Base-by-base conservation (phyloP, 1,140 invertebrate genomes). In the Spodoptera frugiperda region DNA sequence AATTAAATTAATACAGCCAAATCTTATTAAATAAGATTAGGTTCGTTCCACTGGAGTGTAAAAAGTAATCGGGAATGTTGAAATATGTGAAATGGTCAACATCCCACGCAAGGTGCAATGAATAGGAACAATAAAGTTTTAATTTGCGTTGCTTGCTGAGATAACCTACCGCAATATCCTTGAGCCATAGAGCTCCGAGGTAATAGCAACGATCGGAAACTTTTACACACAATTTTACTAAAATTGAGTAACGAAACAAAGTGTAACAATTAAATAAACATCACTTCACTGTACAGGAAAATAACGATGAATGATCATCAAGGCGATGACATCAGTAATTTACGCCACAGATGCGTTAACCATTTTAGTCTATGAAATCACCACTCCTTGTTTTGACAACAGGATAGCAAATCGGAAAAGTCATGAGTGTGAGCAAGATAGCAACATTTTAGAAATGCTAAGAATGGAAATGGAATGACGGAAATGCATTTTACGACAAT, bases 101-200 rank as follows among this genome's bases (percentile, higher is more conserved):
- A 90, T 89, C 92, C 91, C 89, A 93, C 91, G 89, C 92, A 92
- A 84, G 81, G 85, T 87, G 81, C 82, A 84, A 86, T 63, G 82
- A 86, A 75, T 79, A 79, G 21, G 73, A 71, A 74, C 68, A 77
- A 71, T 79, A 82, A 86, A 80, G 79, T 63, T 82, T 80, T 77
- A 76, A 78, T 82, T 75, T 81, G 71, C 71, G 78, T 80, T 81
- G 33, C 57, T 57, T 75, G 46, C 55, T 51, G 78, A 21, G 68
- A 51, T 78, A 78, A 86, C 81, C 51, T 82, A 86, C 84, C 79
- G 74, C 79, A 86, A 78, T 82, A 78, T 85, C 76, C 75, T 85
- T 72, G 82, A 81, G 68, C 74, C 78, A 21, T 12, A 15, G 8
- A 51, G 21, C 59, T 53, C 17, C 17, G 5, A 44, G 4, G 17